Evolutionary conservation across 1,140 invertebrate genomes (phyloP).

Genomic region (Lethocerus indicus): DNA sequence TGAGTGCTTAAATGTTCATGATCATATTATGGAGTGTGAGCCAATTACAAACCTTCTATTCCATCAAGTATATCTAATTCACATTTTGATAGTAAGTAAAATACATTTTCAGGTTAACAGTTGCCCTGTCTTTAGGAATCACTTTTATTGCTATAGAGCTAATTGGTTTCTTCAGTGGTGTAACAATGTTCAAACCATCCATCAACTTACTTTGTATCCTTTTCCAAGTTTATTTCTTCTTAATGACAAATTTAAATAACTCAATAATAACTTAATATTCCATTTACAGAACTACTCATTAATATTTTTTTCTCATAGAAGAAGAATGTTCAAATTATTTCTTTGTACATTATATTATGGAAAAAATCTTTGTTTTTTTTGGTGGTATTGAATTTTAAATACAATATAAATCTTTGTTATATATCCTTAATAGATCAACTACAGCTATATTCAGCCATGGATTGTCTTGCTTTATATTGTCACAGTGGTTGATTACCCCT

Average conservation of each 20-base stretch:
- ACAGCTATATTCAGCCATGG: conserved; percentile 11
- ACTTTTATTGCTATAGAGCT: conserved; percentile 10
- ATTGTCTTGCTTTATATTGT: conserved; percentile 5
- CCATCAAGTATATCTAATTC: background rate
- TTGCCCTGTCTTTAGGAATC: conserved; percentile 11
- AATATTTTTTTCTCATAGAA: background rate
- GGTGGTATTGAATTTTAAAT: background rate
- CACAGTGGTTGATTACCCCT: conserved; percentile 10
- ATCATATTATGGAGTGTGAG: background rate
- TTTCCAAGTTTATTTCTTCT: background rate
- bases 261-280: background rate
- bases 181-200: conserved; percentile 12
- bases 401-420: background rate
- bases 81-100: background rate
- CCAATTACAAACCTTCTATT: background rate
- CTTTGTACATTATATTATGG: background rate
- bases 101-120: conserved; percentile 9
- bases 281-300: background rate
- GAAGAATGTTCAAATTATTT: background rate
- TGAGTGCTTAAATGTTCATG: background rate
- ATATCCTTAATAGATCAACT: conserved; percentile 1
- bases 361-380: background rate
- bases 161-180: conserved; percentile 12
- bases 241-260: background rate
- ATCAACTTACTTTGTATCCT: conserved; percentile 14